Evolutionary conservation across 2,888 invertebrate genomes (phyloP).

Genomic region (Rhagonycha lutea): DNA sequence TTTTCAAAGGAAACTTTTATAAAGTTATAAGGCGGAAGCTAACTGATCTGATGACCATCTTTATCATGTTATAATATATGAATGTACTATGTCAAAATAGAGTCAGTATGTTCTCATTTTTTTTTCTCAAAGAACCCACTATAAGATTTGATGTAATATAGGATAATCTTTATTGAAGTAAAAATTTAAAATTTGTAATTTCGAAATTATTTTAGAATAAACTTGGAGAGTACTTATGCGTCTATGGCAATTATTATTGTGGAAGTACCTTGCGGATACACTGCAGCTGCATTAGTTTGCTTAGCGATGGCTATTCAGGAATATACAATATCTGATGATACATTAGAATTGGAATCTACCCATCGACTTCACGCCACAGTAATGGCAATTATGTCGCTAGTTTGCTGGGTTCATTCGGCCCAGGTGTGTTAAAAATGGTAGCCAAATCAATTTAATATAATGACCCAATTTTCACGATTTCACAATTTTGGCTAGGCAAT

Average conservation of each 20-base stretch:
- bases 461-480: not conserved
- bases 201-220: conserved; percentile 45
- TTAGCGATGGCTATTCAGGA: conserved; percentile 67
- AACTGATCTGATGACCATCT: too few relatives aligned
- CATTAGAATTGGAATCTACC: conserved; percentile 46
- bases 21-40: not conserved
- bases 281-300: conserved; percentile 62
- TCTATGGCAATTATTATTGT: conserved; percentile 61
- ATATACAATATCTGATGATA: conserved; percentile 53
- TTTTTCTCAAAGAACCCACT: not conserved
- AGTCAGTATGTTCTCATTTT: not conserved
- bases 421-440: conserved; percentile 39
- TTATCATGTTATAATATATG: not conserved
- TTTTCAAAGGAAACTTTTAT: not conserved
- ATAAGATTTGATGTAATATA: not conserved
- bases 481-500: not conserved
- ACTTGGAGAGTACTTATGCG: conserved; percentile 60
- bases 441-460: not conserved
- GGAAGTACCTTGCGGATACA: conserved; percentile 66
- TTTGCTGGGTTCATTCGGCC: conserved; percentile 67
- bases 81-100: not conserved
- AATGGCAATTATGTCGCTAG: conserved; percentile 63
- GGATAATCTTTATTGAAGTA: not conserved
- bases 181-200: not conserved
- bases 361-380: conserved; percentile 66